These are phyloP conservation scores for Channa argus DNA, from an alignment of 2,113 vertebrate species.

Conservation along the genomic window DNA sequence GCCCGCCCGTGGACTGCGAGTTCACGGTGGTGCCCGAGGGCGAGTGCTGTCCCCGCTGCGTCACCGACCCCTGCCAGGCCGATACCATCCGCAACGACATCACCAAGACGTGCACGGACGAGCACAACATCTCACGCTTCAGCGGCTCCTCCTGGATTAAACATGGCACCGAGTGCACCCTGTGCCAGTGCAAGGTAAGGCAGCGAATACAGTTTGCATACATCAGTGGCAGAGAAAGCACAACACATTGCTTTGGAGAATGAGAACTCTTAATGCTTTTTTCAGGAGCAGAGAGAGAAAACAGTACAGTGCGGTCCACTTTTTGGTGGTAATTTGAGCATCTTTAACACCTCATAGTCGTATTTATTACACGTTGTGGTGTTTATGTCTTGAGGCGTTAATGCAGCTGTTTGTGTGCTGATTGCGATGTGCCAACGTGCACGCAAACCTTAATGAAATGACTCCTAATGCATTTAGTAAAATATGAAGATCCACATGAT, in stretches of 20 bases:
- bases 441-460: background rate
- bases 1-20: constrained; percentile 92
- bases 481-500: background rate
- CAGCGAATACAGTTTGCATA: background rate
- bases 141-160: constrained; percentile 98
- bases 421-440: background rate
- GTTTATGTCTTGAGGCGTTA: constrained; percentile 3
- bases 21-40: constrained; percentile 92
- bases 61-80: constrained; percentile 94
- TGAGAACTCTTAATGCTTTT: constrained; percentile 15
- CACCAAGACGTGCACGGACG: constrained; percentile 96
- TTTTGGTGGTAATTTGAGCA: constrained; percentile 7
- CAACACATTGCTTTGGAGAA: constrained; percentile 21
- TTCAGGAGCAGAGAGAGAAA: background rate
- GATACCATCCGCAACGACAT: constrained; percentile 95
- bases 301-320: background rate
- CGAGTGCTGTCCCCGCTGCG: constrained; percentile 94
- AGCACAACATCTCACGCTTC: constrained; percentile 93
- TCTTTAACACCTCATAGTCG: constrained; percentile 3
- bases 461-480: background rate
- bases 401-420: background rate
- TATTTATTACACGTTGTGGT: background rate
- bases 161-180: constrained; percentile 95
- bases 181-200: constrained; percentile 94
- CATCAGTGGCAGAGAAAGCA: constrained; percentile 14